Conservation (phyloP, 1,140 invertebrate species). For the Cyphomyrmex costatus region DNA sequence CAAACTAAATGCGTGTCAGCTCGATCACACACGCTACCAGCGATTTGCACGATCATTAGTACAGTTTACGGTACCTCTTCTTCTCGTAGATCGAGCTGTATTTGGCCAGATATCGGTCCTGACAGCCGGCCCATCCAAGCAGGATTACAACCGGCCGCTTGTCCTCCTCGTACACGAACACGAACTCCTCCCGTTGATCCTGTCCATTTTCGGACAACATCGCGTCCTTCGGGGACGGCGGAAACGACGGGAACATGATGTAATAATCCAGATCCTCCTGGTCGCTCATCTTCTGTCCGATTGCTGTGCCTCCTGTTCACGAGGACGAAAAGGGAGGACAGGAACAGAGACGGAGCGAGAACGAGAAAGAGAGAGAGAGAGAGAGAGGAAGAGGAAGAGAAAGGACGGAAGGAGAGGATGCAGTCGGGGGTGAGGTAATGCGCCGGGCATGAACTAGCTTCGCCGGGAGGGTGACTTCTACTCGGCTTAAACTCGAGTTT, state of each 20-base stretch:
- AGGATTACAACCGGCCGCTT: slow-evolving; percentile 91
- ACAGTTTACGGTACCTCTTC: slow-evolving; percentile 88
- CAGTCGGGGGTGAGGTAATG: slow-evolving; percentile 5
- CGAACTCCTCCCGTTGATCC: slow-evolving; percentile 86
- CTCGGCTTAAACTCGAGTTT: slow-evolving; percentile 55
- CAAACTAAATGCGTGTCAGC: not conserved
- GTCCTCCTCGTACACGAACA: slow-evolving; percentile 88
- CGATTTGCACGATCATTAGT: not conserved
- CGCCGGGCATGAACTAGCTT: slow-evolving; percentile 41
- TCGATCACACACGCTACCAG: not conserved
- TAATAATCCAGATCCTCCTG: slow-evolving; percentile 89
- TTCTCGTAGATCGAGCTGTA: slow-evolving; percentile 93
- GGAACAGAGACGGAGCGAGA: not conserved
- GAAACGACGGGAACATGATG: slow-evolving; percentile 88
- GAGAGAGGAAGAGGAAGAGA: not conserved
- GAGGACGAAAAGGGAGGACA: slow-evolving; percentile 52
- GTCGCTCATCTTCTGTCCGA: slow-evolving; percentile 76
- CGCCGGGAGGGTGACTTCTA: slow-evolving; percentile 24
- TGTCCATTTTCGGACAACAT: slow-evolving; percentile 73
- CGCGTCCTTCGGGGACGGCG: slow-evolving; percentile 78
- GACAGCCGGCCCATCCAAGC: slow-evolving; percentile 93
- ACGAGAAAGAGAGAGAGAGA: not conserved
- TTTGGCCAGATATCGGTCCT: slow-evolving; percentile 92
- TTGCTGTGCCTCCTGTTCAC: slow-evolving; percentile 61
- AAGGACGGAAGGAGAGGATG: not conserved